Percentiles rank a stretch among this genome's conserved stretches.
phyloP scores from a whole-genome alignment of 2,797 vertebrate genomes.

The Cyprinodon diabolis region DNA sequence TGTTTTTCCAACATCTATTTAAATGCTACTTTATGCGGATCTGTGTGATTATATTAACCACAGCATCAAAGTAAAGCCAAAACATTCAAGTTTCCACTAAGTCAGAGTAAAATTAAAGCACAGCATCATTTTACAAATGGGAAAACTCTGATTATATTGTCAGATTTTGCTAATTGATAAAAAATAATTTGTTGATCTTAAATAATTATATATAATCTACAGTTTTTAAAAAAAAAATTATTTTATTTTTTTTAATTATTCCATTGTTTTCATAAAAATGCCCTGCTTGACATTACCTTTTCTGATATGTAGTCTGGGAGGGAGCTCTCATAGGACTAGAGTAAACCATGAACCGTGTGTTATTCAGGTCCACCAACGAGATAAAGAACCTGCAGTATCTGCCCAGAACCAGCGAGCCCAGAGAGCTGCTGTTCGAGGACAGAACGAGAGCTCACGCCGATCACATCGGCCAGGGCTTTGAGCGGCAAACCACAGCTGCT shows the following conservation, averaged over 20 bases:
- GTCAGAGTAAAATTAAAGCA: background rate
- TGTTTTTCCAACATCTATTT: background rate
- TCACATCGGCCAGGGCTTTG: constrained; percentile 98
- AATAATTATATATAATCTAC: background rate
- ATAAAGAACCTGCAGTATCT: constrained; percentile 99
- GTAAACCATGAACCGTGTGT: constrained; percentile 15
- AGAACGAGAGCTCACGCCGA: constrained; percentile 97
- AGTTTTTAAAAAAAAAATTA: background rate
- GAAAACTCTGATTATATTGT: background rate
- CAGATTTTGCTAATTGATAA: background rate
- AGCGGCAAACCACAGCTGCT: constrained; percentile 96
- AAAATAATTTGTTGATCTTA: no score
- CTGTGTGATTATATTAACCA: background rate
- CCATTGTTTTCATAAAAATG: background rate
- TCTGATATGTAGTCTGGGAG: background rate
- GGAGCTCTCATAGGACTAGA: background rate
- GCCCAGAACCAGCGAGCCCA: constrained; percentile 95
- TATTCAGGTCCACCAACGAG: constrained; percentile 96
- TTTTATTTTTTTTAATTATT: background rate
- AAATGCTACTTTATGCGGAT: background rate
- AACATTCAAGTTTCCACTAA: background rate
- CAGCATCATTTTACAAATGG: background rate
- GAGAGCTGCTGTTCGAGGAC: constrained; percentile 99
- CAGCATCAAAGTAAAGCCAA: background rate
- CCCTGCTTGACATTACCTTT: background rate